These are phyloP conservation scores for Drosophila ambigua DNA, from an alignment of 1,140 invertebrate species.

Conservation along the genomic window DNA sequence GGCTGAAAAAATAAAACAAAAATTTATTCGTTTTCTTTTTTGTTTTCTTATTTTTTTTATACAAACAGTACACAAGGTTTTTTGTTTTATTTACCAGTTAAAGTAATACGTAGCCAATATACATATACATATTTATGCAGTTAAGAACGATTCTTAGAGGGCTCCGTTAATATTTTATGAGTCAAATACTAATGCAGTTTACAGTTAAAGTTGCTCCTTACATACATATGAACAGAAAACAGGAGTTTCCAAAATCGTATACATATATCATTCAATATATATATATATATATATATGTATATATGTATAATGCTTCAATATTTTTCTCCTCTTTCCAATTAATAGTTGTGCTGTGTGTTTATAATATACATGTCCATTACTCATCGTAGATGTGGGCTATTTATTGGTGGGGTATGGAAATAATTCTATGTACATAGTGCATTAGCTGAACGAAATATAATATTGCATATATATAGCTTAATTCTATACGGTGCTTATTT, in stretches of 20 bases:
- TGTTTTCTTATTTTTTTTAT: slow-evolving; percentile 44
- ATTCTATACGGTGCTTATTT: neutral
- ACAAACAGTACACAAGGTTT: slow-evolving; percentile 53
- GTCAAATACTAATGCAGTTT: slow-evolving; percentile 59
- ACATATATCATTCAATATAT: slow-evolving; percentile 15
- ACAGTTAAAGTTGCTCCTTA: slow-evolving; percentile 40
- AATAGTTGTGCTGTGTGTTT: slow-evolving; percentile 20
- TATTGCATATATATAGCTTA: slow-evolving; percentile 2
- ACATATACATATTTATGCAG: slow-evolving; percentile 40
- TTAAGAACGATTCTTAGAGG: slow-evolving; percentile 46
- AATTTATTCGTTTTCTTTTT: slow-evolving; percentile 47
- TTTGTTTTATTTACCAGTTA: slow-evolving; percentile 45
- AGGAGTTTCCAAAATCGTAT: slow-evolving; percentile 15
- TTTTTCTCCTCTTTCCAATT: slow-evolving; percentile 25
- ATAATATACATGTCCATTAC: slow-evolving; percentile 51
- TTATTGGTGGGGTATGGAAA: slow-evolving; percentile 39
- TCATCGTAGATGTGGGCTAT: slow-evolving; percentile 31
- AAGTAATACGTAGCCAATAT: slow-evolving; percentile 56
- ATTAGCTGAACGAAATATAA: slow-evolving; percentile 38
- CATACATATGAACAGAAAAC: slow-evolving; percentile 42
- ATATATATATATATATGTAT: slow-evolving; percentile 4
- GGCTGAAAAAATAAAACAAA: slow-evolving; percentile 38
- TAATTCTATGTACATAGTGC: slow-evolving; percentile 46
- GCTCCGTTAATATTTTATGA: slow-evolving; percentile 39
- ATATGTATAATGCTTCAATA: slow-evolving; percentile 27